These are phyloP conservation scores for Andricus quercusramuli DNA, from an alignment of 2,888 invertebrate species.

Conservation along the genomic window DNA sequence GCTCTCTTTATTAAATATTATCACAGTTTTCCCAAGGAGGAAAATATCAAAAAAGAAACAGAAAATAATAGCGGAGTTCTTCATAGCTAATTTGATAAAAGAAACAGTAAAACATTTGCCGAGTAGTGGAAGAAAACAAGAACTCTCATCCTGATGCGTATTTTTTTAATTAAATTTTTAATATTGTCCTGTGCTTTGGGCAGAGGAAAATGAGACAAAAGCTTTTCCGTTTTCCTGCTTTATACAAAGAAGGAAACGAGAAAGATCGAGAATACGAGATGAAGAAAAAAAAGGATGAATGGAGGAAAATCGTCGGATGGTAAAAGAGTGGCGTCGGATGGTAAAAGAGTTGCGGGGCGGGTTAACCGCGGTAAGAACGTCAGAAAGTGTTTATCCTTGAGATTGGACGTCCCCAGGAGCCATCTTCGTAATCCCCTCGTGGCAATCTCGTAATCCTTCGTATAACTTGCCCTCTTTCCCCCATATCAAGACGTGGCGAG, in stretches of 20 bases:
- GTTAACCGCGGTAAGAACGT: constrained; percentile 67
- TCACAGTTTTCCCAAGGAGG: too few species aligned
- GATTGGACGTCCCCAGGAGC: constrained; percentile 77
- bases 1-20: too few species aligned
- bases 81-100: background rate
- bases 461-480: constrained; percentile 69
- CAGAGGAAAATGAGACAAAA: constrained; percentile 66
- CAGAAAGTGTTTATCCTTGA: constrained; percentile 78
- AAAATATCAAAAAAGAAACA: background rate
- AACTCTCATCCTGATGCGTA: constrained; percentile 47
- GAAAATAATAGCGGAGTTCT: background rate
- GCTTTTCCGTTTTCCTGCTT: constrained; percentile 51
- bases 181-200: constrained; percentile 57
- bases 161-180: constrained; percentile 70
- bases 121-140: background rate
- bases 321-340: constrained; percentile 44
- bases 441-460: constrained; percentile 78
- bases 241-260: constrained; percentile 41
- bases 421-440: constrained; percentile 77
- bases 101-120: background rate
- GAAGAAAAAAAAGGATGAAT: constrained; percentile 47
- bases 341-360: constrained; percentile 42
- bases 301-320: constrained; percentile 47
- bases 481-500: constrained; percentile 59
- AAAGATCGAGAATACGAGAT: constrained; percentile 51